Conservation (phyloP, 2,888 invertebrate species). For the Rhodophaea formosa region DNA sequence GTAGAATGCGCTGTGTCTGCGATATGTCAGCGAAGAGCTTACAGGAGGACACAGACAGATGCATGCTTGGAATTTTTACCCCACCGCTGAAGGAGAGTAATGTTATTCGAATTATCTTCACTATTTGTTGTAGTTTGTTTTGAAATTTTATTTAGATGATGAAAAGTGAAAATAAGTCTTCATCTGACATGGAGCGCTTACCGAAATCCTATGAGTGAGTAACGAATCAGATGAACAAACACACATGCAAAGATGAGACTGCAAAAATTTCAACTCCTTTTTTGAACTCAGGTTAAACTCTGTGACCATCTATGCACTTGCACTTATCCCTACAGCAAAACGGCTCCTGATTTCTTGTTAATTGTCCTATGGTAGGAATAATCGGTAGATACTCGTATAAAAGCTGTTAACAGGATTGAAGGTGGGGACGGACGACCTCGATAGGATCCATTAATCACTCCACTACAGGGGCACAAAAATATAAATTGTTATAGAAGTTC, state of each 20-base stretch:
- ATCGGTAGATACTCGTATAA: slow-evolving; percentile 15
- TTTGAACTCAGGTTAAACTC: too few relatives aligned
- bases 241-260: too few relatives aligned
- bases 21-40: slow-evolving; percentile 23
- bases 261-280: too few relatives aligned
- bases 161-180: too few relatives aligned
- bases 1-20: slow-evolving; percentile 17
- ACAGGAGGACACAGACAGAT: slow-evolving; percentile 4
- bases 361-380: background rate
- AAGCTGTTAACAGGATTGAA: slow-evolving; percentile 35
- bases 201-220: too few relatives aligned
- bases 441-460: slow-evolving; percentile 47
- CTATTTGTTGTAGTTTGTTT: too few relatives aligned
- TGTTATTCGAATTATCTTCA: too few relatives aligned
- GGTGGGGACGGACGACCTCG: slow-evolving; percentile 35
- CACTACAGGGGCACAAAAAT: slow-evolving; percentile 28
- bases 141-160: too few relatives aligned
- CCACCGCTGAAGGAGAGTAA: too few relatives aligned
- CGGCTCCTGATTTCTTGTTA: background rate
- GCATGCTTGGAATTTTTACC: slow-evolving; percentile 14
- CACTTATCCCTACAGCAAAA: background rate
- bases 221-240: too few relatives aligned
- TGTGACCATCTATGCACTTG: slow-evolving; percentile 2
- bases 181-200: too few relatives aligned
- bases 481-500: background rate